Base-by-base conservation (phyloP, 2,797 vertebrate genomes). In the Hippoglossus hippoglossus region DNA sequence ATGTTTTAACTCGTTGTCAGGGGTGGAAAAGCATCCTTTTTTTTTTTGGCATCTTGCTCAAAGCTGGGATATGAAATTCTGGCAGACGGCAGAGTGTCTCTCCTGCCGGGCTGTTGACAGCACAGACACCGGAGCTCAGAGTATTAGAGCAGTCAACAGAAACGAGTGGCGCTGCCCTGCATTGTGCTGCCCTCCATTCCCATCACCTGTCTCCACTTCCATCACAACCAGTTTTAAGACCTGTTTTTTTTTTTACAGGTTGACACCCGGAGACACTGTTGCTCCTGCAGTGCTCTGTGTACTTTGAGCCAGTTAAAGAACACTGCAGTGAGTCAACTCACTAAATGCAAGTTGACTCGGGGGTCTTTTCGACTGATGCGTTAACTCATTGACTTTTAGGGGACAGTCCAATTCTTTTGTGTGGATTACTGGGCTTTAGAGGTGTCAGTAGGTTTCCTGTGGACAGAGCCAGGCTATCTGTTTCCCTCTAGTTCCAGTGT, bases 111-210 rank as follows among this genome's bases (percentile, higher is more conserved):
- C 31, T 36, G 55, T 21, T 36, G 55, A 49, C 59, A 25, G 59
- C 44, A 13, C 25, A 19, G 46, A 63, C 44, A 31, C 18, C 16
- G 12, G 60, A 22, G 44, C 26, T 63, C 19, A 22, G 11, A 13
- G 19, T 34, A 34, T 63, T 12, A 26, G 44, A 49, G 59, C 12
- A 16, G 44, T 26, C 25, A 62, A 63, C 60, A 63, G 24, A 31
- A n/a, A 63, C 10, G 5, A 50, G 60, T 21, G 8, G 19, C 3
- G 34, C 5, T 9, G 13, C 36, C 52, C 24, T 18, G 25, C 25
- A 10, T 28, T 28, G 52, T 22, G 36, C 21, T 44, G 36, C 36
- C 36, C 36, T 59, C 7, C 56, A 58, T 24, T 34, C 44, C 7
- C 56, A 58, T 58, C 56, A 58, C 56, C 36, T 58, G 21, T 24